A percentile compares a stretch with the other conserved stretches of the same genome.
phyloP scores from a whole-genome alignment of 2,113 vertebrate genomes.

The Steatornis caripensis region DNA sequence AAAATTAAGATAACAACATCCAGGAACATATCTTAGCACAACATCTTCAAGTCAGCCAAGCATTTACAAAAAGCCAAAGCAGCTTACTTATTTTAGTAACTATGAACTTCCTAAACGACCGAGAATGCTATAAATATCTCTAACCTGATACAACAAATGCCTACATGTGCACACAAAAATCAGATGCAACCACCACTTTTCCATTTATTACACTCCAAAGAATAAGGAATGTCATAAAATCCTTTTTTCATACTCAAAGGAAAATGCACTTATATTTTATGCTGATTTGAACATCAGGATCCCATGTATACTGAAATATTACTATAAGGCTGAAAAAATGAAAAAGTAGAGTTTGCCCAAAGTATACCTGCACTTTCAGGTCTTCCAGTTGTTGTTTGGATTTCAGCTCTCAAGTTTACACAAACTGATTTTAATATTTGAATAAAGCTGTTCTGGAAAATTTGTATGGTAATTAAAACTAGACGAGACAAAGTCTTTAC shows the following conservation, averaged over 20 bases:
- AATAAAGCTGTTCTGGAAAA: background rate
- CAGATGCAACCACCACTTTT: background rate
- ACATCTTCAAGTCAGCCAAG: background rate
- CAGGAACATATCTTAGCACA: constrained; percentile 5
- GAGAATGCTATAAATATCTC: background rate
- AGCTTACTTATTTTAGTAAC: constrained; percentile 22
- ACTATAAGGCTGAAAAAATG: background rate
- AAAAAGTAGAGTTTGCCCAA: background rate
- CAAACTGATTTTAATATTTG: background rate
- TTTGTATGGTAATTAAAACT: background rate
- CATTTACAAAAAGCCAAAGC: background rate
- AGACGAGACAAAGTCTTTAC: background rate
- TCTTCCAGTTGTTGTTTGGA: background rate
- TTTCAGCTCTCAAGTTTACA: background rate
- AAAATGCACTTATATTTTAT: background rate
- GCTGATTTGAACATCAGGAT: background rate
- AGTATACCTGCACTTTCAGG: background rate
- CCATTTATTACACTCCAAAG: background rate
- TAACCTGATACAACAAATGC: background rate
- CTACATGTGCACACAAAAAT: background rate
- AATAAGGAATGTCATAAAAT: background rate
- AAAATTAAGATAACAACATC: constrained; percentile 26
- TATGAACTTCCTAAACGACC: background rate
- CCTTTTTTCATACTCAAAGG: background rate
- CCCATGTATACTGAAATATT: background rate